Evolutionary conservation across 2,797 vertebrate species (phyloP).

Genomic region (Antennarius maculatus): DNA sequence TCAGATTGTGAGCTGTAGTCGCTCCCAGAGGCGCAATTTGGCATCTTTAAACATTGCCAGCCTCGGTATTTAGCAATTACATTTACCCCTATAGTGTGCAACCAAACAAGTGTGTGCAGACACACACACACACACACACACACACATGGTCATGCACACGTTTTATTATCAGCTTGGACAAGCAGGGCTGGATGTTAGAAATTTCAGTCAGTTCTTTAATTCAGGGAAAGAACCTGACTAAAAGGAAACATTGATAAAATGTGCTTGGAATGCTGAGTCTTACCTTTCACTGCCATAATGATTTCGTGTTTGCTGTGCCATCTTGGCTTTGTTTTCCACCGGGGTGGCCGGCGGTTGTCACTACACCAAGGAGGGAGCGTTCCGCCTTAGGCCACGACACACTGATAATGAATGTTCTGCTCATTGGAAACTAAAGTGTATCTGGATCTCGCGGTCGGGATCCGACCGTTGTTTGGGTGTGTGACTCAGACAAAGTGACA

Average conservation of each 20-base stretch:
- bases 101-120: conserved; percentile 60
- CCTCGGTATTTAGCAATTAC: conserved; percentile 66
- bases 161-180: conserved; percentile 58
- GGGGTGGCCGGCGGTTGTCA: conserved; percentile 63
- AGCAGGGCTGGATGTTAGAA: conserved; percentile 27
- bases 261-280: conserved; percentile 60
- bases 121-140: conserved; percentile 16
- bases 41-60: conserved; percentile 61
- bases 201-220: conserved; percentile 59
- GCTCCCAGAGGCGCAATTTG: conserved; percentile 73
- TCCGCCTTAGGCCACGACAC: conserved; percentile 72
- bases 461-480: conserved; percentile 59
- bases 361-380: conserved; percentile 68
- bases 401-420: conserved; percentile 78
- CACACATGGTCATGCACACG: conserved; percentile 11
- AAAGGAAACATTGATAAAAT: conserved; percentile 73
- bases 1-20: conserved; percentile 74
- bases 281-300: conserved; percentile 64
- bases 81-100: conserved; percentile 60
- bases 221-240: conserved; percentile 44
- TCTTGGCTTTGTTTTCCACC: conserved; percentile 72
- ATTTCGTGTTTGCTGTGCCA: conserved; percentile 66
- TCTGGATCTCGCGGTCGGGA: conserved; percentile 62
- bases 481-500: conserved; percentile 69
- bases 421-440: conserved; percentile 71